Conservation (phyloP, 1,140 invertebrate species). For the Caenorhabditis elegans region WBcel235 BX284605.5:9218001-9218500, state of each 20-base stretch:
- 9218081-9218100: no score
- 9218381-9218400: slow-evolving; percentile 4
- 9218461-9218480: not conserved
- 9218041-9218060: not conserved
- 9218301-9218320: not conserved
- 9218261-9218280: not conserved
- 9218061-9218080: not conserved
- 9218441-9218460: not conserved
- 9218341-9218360: not conserved
- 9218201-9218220: no score
- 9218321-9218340: not conserved
- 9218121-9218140: no score
- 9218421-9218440: slow-evolving; percentile 27
- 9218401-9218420: not conserved
- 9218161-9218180: no score
- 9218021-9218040: slow-evolving; percentile 4
- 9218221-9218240: no score
- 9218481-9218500: not conserved
- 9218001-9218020: not conserved
- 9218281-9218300: not conserved
- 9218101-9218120: no score
- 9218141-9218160: no score
- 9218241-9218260: not conserved
- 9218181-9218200: no score
- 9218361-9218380: slow-evolving; percentile 32